Evolutionary conservation across 2,797 vertebrate species (phyloP), one percentile per base, ranked within the genome.

Genomic region (Hypotaenidia okinawae): DNA sequence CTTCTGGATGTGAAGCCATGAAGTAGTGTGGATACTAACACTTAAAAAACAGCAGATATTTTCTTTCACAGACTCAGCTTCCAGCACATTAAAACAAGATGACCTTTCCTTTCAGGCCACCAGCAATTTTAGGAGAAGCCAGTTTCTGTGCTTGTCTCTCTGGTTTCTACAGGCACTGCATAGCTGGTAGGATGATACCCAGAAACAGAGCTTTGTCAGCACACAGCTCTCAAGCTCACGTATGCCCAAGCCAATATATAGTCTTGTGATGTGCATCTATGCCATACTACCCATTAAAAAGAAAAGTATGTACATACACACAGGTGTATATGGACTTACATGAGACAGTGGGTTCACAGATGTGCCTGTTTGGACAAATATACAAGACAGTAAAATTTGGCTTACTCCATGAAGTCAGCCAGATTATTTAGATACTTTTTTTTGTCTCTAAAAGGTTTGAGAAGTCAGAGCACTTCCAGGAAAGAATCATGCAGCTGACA

Each of bases 1-100:
- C 23, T 69, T 64, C n/a, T 16, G 25, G 22, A 35, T 11, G 10
- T 15, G 24, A 83, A 92, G 33, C 43, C 25, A 33, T 2, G 5
- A 1, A 58, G 54, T 21, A 39, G 21, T 0, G 0, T 1, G 14
- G 51, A n/a, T 21, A 24, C 14, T 6, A 52, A 35, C 16, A 13
- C 39, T 62, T 3, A 35, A 2, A 45, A 58, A 80, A 27, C 23
- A 68, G 51, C 25, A 59, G 16, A 35, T 8, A 11, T n/a, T 91
- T 80, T 73, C 37, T 72, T 30, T 13, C 54, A 43, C 0, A 3
- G n/a, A 45, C 49, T 51, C 17, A 1, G 0, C 21, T 90, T 82
- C 62, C 70, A 35, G 32, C 5, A 28, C 25, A 32, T 10, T 18
- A 11, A 43, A 13, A 61, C 28, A 18, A 64, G 28, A 33, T 1